Evolutionary conservation across 1,140 invertebrate species (phyloP).

Genomic region (Saccostrea echinata): DNA sequence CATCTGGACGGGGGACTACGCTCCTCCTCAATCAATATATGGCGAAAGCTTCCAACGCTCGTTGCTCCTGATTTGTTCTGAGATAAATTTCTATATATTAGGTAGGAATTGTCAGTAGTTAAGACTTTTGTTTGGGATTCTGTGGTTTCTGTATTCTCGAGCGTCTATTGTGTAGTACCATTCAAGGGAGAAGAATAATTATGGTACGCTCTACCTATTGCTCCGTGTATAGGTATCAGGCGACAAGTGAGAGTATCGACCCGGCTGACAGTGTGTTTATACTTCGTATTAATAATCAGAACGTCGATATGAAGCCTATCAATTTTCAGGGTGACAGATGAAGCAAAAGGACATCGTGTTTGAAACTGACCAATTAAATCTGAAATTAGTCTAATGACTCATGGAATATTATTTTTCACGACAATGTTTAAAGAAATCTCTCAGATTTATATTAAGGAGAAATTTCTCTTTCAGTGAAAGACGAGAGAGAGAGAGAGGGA

Average conservation of each 20-base stretch:
- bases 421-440: neutral
- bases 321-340: neutral
- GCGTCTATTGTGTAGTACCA: neutral
- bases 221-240: neutral
- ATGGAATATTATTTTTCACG: neutral
- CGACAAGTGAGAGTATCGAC: conserved; percentile 9
- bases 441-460: too few species aligned
- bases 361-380: neutral
- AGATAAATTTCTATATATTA: neutral
- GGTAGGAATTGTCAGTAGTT: neutral
- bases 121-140: neutral
- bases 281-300: neutral
- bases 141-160: neutral
- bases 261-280: neutral
- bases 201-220: neutral
- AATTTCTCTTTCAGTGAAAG: too few species aligned
- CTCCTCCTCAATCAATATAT: neutral
- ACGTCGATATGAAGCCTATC: conserved; percentile 7
- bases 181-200: neutral
- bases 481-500: too few species aligned
- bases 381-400: neutral
- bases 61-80: neutral
- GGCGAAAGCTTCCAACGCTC: neutral
- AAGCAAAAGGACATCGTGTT: conserved; percentile 8
- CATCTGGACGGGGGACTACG: neutral